Evolutionary conservation across 2,888 invertebrate species (phyloP), one percentile per base, ranked within the genome.

Genomic region (Ochropacha duplaris): DNA sequence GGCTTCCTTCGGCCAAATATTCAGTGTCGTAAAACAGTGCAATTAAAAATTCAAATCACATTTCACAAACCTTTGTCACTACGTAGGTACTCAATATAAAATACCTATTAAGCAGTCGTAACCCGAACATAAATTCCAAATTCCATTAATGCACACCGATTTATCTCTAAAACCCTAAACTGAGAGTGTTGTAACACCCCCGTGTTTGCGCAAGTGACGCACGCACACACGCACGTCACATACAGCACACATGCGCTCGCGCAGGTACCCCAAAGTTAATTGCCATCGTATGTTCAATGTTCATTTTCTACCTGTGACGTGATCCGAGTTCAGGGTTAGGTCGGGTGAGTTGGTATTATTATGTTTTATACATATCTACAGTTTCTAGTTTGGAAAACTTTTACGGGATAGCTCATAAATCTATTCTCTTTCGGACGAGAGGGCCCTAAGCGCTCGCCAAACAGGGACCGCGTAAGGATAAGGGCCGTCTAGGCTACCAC

Each of bases 221-320:
- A 54, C 77, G 57, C 76, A 22, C 56, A 55, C 57, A 57, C 51
- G 28, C 55, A 55, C 58, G 55, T 62, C 26, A 14, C 22, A 50
- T 22, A 11, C 49, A 54, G 62, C 76, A 76, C 83, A 83, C 82
- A 79, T 68, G 77, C 74, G 80, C 75, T 59, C 51, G 66, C 80
- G 86, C 90, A 91, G 90, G 90, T 91, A 91, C 85, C 84, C 84
- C 76, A 83, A 86, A 85, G 90, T 89, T 91, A 92, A 92, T 92
- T 91, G 92, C 88, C 87, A 86, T 88, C 87, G 88, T 91, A 89
- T 92, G 89, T 89, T 86, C 89, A 88, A 87, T 89, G 84, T 81
- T 86, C 84, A 83, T 84, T 76, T 79, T 87, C 87, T 91, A 90
- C 91, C 90, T 90, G 90, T 75, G 77, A 66, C 68, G 67, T 62